Base-by-base conservation (phyloP, 2,797 vertebrate genomes). In the Sebastes hubbsi region DNA sequence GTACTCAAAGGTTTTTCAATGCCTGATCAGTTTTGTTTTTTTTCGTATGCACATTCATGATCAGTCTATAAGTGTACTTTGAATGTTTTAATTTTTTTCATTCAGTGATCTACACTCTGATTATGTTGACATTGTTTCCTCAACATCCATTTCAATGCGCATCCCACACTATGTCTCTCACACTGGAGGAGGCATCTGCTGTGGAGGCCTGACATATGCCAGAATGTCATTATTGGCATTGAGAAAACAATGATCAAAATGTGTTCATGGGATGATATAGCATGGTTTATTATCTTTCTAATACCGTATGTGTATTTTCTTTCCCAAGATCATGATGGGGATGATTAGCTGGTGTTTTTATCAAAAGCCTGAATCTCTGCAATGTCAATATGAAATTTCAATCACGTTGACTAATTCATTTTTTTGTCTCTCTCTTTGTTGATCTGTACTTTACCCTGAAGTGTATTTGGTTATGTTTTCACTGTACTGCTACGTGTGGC, bases 261-360 rank as follows among this genome's bases (percentile, higher is more conserved):
- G 76, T 91, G 85, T 89, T 89, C 76, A 74, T 76, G 74, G 82
- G 89, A 85, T 77, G 81, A 81, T 82, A 89, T 80, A 88, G 93
- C 92, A 94, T 92, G 93, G 86, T 89, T 94, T 90, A 84, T 86
- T 87, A 90, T 87, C 77, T 91, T 91, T 92, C 72, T 91, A 86
- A 84, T 90, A 85, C 81, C 90, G 80, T 92, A 78, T 85, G 64
- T 91, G 84, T 89, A 72, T 90, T 92, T 92, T 80, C 62, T 89
- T 92, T 92, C 83, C 80, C 69, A 66, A 83, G 46, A 81, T 90
- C 85, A 87, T 82, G 69, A 73, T 77, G 58, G 88, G 80, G 85
- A 64, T 86, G 77, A 84, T 87, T 84, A 81, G 70, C 72, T 88
- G 69, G 59, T 89, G 74, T 88, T 92, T 91, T 82, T 85, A 87